These are phyloP conservation scores for Gymnocypris eckloni DNA, from an alignment of 2,797 vertebrate species.

Conservation along the genomic window DNA sequence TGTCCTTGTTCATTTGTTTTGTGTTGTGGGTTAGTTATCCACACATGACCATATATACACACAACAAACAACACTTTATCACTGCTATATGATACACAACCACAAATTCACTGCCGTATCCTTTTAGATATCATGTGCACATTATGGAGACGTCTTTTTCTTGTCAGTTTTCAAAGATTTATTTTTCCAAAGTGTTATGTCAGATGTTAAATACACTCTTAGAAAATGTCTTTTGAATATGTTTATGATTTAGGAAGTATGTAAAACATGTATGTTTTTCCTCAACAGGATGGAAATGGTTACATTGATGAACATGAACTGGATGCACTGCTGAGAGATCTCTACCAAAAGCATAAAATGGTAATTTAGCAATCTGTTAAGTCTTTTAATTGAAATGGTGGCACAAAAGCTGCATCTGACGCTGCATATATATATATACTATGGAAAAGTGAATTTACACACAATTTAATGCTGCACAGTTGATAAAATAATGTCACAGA, in stretches of 20 bases:
- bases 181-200: background rate
- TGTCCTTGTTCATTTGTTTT: constrained; percentile 1
- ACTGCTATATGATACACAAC: background rate
- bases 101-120: background rate
- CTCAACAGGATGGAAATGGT: constrained; percentile 88
- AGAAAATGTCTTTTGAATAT: background rate
- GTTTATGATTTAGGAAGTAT: background rate
- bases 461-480: background rate
- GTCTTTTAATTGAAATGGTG: background rate
- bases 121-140: background rate
- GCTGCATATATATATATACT: background rate
- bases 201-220: background rate
- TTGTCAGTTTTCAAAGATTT: background rate
- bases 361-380: constrained; percentile 72
- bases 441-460: background rate
- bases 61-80: background rate
- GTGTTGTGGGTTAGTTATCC: background rate
- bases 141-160: background rate
- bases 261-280: background rate
- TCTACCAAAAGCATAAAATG: constrained; percentile 96
- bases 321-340: constrained; percentile 93
- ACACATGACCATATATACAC: background rate
- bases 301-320: constrained; percentile 96
- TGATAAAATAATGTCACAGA: background rate
- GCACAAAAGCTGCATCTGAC: background rate